Evolutionary conservation across 2,888 invertebrate genomes (phyloP), one percentile per base, ranked within the genome.

Genomic region (Podabrus alpinus): DNA sequence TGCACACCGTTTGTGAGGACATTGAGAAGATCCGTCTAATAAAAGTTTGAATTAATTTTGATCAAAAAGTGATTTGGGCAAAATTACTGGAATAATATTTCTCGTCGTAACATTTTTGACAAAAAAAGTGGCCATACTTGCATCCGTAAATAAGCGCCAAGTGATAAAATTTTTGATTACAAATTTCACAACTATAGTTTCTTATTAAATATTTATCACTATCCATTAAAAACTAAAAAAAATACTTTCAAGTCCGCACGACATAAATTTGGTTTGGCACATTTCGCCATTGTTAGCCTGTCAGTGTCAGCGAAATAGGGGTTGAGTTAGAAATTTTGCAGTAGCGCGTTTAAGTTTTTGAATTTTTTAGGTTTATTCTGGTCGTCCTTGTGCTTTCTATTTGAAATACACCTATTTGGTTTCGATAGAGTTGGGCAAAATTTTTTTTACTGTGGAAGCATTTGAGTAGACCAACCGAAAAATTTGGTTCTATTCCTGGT

Each of bases 121-220:
- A 82, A 59, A 82, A 74, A 60, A 80, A 80, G 72, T 82, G 82
- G 3, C 81, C 81, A 60, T 80, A 77, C 59, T 80, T 77, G 64
- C 82, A 82, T 11, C 67, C 62, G 29, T 74, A 71, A n/a, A 79
- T 78, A 62, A 76, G 17, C 5, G 66, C 21, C 4, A 67, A 61
- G 13, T 71, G 66, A 15, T 69, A 66, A 66, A 76, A 73, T 60
- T 66, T 68, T 66, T 70, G 25, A 15, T 19, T 64, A 21, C 76
- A 76, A 16, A 74, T 72, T 61, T 67, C 74, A 19, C 77, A 76
- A 59, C 45, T 61, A 15, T 68, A 69, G 45, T 45, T 45, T n/a
- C 45, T 45, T 45, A 45, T 64, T 64, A 64, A 61, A 61, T 45
- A 45, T 45, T 45, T 45, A n/a, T 45, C 45, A 45, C 45, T 45